Percentiles rank a stretch among this genome's conserved stretches.
Evolutionary conservation across 2,113 vertebrate species (phyloP).

Genomic region (Hypocryptadius cinnamomeus): DNA sequence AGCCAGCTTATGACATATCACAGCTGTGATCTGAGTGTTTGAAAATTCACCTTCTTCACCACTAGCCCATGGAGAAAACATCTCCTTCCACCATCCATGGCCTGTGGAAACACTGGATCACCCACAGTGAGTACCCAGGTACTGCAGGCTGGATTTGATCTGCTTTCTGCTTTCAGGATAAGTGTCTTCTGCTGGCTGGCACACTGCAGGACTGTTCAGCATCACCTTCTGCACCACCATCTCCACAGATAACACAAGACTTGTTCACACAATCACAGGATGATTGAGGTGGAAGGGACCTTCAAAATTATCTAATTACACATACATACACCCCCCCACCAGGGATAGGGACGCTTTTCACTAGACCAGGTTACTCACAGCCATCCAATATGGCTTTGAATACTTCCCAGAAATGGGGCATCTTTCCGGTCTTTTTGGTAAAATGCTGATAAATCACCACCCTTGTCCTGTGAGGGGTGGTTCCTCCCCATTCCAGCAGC

Average conservation of each 20-base stretch:
- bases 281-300: neutral
- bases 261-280: neutral
- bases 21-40: neutral
- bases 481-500: neutral
- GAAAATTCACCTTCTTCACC: neutral
- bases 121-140: neutral
- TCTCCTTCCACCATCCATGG: neutral
- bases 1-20: neutral
- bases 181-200: neutral
- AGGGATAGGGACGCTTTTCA: neutral
- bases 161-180: neutral
- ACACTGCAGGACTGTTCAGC: rapidly evolving
- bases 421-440: neutral
- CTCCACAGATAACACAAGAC: neutral
- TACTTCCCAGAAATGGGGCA: neutral
- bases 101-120: neutral
- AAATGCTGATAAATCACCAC: neutral
- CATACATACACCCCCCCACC: neutral
- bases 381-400: rapidly evolving
- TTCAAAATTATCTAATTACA: neutral
- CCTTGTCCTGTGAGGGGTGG: rapidly evolving
- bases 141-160: neutral
- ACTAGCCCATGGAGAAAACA: neutral
- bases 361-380: neutral
- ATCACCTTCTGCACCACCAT: neutral